Percentiles rank a stretch among this genome's conserved stretches.
Evolutionary conservation across 2,797 vertebrate genomes (phyloP).

Genomic region (Cyclura pinguis): DNA sequence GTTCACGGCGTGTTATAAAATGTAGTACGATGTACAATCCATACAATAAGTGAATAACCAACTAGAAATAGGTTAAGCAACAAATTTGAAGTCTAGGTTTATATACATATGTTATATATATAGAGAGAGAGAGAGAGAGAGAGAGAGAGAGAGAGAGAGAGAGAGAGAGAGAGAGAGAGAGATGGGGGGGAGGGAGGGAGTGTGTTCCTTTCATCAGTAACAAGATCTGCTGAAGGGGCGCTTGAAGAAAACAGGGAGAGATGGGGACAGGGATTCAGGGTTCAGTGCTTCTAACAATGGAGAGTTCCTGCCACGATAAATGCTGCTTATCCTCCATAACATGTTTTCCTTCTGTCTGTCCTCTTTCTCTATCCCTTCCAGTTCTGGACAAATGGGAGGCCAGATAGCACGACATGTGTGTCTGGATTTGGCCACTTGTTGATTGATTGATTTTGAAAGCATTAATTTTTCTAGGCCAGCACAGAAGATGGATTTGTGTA

Average conservation of each 20-base stretch:
- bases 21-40: background rate
- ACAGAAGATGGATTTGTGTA: slow-evolving; percentile 98
- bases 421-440: background rate
- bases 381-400: background rate
- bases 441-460: slow-evolving; percentile 27
- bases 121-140: too few species aligned
- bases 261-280: too few species aligned
- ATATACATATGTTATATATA: too few species aligned
- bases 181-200: too few species aligned
- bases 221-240: background rate
- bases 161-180: too few species aligned
- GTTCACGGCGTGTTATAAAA: background rate
- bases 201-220: background rate
- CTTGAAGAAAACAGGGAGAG: background rate
- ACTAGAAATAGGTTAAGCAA: background rate
- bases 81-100: background rate
- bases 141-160: too few species aligned
- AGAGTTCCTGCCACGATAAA: too few species aligned
- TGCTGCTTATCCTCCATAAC: background rate
- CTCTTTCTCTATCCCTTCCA: background rate
- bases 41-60: background rate
- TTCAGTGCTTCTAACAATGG: too few species aligned
- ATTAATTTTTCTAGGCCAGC: slow-evolving; percentile 85
- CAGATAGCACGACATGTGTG: background rate
- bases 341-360: too few species aligned